These are phyloP conservation scores for Drosophila navojoa DNA, from an alignment of 1,140 invertebrate species.

Conservation along the genomic window DNA sequence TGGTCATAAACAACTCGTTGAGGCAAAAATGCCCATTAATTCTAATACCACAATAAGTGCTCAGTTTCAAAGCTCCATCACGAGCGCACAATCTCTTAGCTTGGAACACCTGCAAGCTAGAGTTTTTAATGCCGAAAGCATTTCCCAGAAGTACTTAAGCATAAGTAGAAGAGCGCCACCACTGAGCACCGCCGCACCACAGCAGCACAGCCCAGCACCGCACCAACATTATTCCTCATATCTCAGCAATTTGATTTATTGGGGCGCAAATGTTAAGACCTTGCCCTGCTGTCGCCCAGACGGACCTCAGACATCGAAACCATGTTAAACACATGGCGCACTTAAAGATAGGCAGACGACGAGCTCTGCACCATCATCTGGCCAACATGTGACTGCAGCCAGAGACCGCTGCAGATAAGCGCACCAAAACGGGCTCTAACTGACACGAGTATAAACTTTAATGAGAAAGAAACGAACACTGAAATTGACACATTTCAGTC, in stretches of 20 bases:
- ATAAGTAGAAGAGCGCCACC: conserved; percentile 33
- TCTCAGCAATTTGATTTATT: conserved; percentile 67
- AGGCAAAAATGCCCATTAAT: conserved; percentile 11
- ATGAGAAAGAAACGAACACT: conserved; percentile 57
- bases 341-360: conserved; percentile 29
- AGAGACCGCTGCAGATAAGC: conserved; percentile 48
- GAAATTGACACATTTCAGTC: conserved; percentile 64
- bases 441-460: conserved; percentile 63
- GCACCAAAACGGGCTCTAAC: conserved; percentile 56
- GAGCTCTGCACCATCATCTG: conserved; percentile 5
- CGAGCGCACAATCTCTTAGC: not conserved
- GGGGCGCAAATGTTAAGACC: conserved; percentile 47
- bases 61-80: conserved; percentile 15
- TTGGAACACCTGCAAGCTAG: conserved; percentile 43
- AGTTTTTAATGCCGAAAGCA: conserved; percentile 36
- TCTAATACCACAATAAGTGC: conserved; percentile 1
- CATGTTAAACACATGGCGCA: conserved; percentile 65
- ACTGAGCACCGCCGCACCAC: not conserved
- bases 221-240: conserved; percentile 34
- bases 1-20: conserved; percentile 28
- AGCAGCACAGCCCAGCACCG: not conserved
- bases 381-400: conserved; percentile 22
- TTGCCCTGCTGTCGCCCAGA: conserved; percentile 33
- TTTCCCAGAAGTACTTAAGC: conserved; percentile 55
- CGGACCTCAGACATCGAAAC: conserved; percentile 52